Conservation (phyloP, 2,888 invertebrate genomes). For the Platycheirus albimanus region DNA sequence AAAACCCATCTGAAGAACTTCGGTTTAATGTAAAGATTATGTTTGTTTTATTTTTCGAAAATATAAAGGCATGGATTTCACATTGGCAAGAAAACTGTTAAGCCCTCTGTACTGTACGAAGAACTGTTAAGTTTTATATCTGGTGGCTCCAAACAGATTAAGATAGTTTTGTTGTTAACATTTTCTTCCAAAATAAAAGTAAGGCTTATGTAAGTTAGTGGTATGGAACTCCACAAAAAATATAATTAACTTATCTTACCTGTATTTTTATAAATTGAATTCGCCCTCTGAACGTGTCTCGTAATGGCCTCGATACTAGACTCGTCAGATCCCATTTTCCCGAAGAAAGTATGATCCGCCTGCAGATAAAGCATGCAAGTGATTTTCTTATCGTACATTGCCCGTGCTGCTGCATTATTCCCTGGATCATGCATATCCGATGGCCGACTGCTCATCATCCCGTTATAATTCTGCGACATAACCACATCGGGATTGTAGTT, state of each 20-base stretch:
- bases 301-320: conserved; percentile 98
- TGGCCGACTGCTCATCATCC: conserved; percentile 79
- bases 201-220: too few species aligned
- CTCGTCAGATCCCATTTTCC: conserved; percentile 96
- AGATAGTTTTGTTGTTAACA: too few species aligned
- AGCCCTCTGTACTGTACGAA: too few species aligned
- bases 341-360: conserved; percentile 98
- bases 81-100: too few species aligned
- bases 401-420: conserved; percentile 79
- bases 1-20: too few species aligned
- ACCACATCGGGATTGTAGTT: conserved; percentile 83
- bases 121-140: too few species aligned
- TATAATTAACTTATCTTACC: conserved; percentile 85
- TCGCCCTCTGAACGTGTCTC: conserved; percentile 95
- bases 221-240: too few species aligned
- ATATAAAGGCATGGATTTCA: too few species aligned
- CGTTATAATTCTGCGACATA: conserved; percentile 80
- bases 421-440: conserved; percentile 75
- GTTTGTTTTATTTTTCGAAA: too few species aligned
- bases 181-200: too few species aligned
- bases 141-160: too few species aligned
- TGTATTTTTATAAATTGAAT: conserved; percentile 92
- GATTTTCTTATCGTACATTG: conserved; percentile 89
- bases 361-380: conserved; percentile 98
- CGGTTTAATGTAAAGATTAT: too few species aligned